Base-by-base conservation (phyloP, 2,888 invertebrate species). In the Drosophila lutescens region DNA sequence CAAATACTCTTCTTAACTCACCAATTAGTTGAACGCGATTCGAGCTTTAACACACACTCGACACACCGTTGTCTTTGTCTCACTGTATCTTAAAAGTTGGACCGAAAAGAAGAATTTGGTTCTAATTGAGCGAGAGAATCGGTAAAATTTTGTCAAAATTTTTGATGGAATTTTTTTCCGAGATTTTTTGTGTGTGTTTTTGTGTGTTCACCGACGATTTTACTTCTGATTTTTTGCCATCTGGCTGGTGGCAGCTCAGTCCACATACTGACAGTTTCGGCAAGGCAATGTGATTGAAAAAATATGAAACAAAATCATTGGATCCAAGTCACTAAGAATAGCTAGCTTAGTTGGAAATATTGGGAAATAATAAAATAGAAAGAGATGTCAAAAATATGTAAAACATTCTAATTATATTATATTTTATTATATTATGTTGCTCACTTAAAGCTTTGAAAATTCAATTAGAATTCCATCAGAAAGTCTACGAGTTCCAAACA, bases 171-270 rank as follows among this genome's bases (percentile, higher is more conserved):
- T 38, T 56, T 69, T 69, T 78, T 78, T 76, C 79, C 82, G 66
- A 79, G 68, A 73, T 44, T 69, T 79, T 46, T 58, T 34, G 66
- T 63, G 66, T 63, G 60, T 58, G 47, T 46, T 77, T 69, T 74
- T 82, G 57, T 63, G 47, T 63, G 73, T 61, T 55, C 40, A 82
- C 79, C 67, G 63, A 80, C 79, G 67, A 74, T 51, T 76, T 47
- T 56, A 73, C 41, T 65, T 56, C 77, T 81, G 68, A 81, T 40
- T 12, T 47, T 40, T 17, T 55, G 30, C 49, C 51, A 20, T 46
- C 13, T 15, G 67, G 26, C 36, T n/a, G 12, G 15, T 23, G 8
- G 26, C 17, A 46, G 17, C 10, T 20, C 15, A 36, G 49, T 40
- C 13, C 12, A 36, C 49, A 9, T 44, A 44, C 46, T 60, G 58